phyloP scores from a whole-genome alignment of 2,113 vertebrate genomes.

The Mohoua ochrocephala region DNA sequence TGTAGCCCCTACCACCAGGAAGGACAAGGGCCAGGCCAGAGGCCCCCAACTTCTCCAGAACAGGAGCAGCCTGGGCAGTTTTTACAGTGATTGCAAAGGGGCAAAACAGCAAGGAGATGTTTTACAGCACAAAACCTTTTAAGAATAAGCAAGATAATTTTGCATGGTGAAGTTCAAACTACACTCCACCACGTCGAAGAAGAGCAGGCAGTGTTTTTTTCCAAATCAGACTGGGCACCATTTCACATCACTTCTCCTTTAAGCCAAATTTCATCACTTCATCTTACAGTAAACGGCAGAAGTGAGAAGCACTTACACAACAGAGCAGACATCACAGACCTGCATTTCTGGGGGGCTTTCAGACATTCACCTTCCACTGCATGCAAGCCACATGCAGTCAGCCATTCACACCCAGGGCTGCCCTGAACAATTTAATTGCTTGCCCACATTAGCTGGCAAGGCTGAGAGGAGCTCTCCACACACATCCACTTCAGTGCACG shows the following conservation, averaged over 20 bases:
- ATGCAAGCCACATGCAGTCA: fast-evolving
- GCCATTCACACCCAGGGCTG: not conserved
- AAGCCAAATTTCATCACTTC: not conserved
- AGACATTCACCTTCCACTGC: not conserved
- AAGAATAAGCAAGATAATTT: not conserved
- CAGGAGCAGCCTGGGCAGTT: not conserved
- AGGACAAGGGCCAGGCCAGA: not conserved
- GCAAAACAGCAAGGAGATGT: not conserved
- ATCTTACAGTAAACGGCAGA: not conserved
- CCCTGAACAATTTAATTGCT: not conserved
- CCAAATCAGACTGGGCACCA: not conserved
- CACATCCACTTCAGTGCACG: fast-evolving
- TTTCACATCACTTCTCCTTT: slow-evolving; percentile 4
- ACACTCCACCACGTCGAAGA: not conserved
- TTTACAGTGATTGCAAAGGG: fast-evolving
- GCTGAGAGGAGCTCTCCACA: not conserved
- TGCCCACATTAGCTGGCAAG: not conserved
- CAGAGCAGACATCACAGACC: not conserved
- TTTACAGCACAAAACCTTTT: not conserved
- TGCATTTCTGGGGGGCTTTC: not conserved
- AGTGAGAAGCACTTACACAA: not conserved
- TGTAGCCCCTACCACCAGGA: fast-evolving
- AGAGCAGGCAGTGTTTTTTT: not conserved
- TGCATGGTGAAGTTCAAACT: not conserved
- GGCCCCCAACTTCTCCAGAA: not conserved